phyloP scores from a whole-genome alignment of 64 coral and sea anemone species.

The Montipora efflorescens region DNA sequence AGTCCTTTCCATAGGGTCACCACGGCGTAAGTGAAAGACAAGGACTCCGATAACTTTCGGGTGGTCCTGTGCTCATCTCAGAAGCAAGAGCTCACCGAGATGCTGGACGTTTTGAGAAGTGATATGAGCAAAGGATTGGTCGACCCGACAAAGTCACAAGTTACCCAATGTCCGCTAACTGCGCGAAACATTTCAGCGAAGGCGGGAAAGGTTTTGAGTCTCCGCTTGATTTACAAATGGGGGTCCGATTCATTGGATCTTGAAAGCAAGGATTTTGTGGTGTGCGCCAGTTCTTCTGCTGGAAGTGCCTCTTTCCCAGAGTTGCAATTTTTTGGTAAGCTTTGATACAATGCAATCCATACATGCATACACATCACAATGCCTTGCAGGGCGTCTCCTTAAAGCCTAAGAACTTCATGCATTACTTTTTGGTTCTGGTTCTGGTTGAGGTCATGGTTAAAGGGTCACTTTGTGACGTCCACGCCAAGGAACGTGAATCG shows the following conservation, averaged over 20 bases:
- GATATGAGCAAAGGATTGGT: neutral
- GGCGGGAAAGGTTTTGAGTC: neutral
- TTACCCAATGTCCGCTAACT: neutral
- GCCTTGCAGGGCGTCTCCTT: too few species aligned
- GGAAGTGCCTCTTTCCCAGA: neutral
- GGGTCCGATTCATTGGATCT: neutral
- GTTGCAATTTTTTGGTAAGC: neutral
- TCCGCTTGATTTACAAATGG: conserved; percentile 30
- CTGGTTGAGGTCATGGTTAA: too few species aligned
- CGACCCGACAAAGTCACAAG: neutral
- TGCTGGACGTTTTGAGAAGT: neutral
- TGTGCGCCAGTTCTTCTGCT: neutral
- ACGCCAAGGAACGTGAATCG: too few species aligned
- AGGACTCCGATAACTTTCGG: neutral
- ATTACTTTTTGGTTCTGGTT: too few species aligned
- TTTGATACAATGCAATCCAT: neutral
- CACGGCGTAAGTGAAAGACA: neutral
- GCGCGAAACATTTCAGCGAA: neutral
- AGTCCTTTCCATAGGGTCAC: neutral
- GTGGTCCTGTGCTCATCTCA: neutral
- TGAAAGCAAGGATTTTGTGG: conserved; percentile 13
- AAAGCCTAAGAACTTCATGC: too few species aligned
- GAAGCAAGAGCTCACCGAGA: neutral
- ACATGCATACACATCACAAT: too few species aligned
- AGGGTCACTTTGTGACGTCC: too few species aligned